Base-by-base conservation (phyloP, 2,888 invertebrate species). In the Acleris laterana region DNA sequence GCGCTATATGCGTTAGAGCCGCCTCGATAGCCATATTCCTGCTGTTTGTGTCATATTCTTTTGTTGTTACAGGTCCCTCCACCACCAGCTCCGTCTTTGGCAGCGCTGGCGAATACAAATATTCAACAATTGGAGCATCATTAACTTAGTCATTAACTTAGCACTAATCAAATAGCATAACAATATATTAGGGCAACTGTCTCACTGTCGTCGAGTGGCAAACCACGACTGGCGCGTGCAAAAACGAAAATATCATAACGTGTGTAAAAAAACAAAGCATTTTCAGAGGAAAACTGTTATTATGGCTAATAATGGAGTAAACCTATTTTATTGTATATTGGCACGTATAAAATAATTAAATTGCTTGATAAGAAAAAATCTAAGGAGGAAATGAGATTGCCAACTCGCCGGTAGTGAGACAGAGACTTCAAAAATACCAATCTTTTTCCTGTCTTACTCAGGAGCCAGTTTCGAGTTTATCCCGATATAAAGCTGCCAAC, bases 71-170 rank as follows among this genome's bases (percentile, higher is more conserved):
- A 66, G 61, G 20, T 11, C 22, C 20, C 20, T 11, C 61, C 61
- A 25, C 11, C 46, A 66, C 19, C 38, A 22, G 38, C 13, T 38
- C 42, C 7, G 22, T 56, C 46, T n/a, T 66, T 38, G 42, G 42
- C 22, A 66, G 66, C 28, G 56, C 56, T 38, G 66, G 66, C 25
- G 66, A 62, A 61, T 52, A 66, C 61, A 66, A 62, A 57, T 66
- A 66, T 52, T 50, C 61, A 46, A 48, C 51, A n/a, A n/a, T 60
- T 3, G 61, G 46, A 51, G 61, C 61, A 11, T 62, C 66, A 9
- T 66, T 62, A 9, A 48, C 61, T 50, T 61, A 66, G 42, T 55
- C n/a, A 49, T 56, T 5, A 44, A 46, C 9, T 20, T 20, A 28
- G 9, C 32, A n/a, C 25, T 25, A 25, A 44, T 28, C 60, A 42